These are phyloP conservation scores for Blomia tropicalis DNA, from an alignment of 2,888 invertebrate genomes.

Conservation along the genomic window DNA sequence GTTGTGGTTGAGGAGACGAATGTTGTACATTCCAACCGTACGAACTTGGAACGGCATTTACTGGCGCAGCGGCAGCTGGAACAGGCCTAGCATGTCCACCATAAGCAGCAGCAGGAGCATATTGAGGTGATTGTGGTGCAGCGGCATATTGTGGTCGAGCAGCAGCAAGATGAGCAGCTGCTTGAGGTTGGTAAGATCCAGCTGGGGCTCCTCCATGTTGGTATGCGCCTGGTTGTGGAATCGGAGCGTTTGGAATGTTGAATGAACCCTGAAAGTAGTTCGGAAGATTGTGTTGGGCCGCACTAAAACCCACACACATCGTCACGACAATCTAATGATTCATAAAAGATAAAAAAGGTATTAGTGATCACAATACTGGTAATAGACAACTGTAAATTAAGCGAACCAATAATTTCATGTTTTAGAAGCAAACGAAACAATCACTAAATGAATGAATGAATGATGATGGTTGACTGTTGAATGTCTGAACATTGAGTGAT, in stretches of 20 bases:
- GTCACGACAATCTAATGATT: background rate
- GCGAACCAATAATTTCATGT: background rate
- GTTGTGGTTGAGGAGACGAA: background rate
- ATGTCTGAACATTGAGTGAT: no score
- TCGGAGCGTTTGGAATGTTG: slow-evolving; percentile 3
- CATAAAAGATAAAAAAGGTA: background rate
- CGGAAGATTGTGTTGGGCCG: background rate
- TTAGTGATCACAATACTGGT: background rate
- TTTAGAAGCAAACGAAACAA: background rate
- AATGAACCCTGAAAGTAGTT: slow-evolving; percentile 2
- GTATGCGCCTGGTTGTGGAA: background rate
- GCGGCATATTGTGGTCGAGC: background rate
- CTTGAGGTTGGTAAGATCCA: background rate
- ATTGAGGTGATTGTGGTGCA: background rate
- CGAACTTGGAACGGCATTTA: background rate
- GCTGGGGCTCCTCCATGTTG: background rate
- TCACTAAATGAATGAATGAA: no score
- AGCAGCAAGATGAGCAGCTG: background rate
- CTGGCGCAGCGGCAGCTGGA: background rate
- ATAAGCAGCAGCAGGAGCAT: background rate
- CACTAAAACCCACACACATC: slow-evolving; percentile 4
- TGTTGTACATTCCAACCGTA: slow-evolving; percentile 15
- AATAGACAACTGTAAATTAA: background rate
- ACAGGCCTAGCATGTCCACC: background rate
- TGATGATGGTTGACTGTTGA: no score